Evolutionary conservation across 2,888 invertebrate genomes (phyloP).

Genomic region (Phyto melanocephala): DNA sequence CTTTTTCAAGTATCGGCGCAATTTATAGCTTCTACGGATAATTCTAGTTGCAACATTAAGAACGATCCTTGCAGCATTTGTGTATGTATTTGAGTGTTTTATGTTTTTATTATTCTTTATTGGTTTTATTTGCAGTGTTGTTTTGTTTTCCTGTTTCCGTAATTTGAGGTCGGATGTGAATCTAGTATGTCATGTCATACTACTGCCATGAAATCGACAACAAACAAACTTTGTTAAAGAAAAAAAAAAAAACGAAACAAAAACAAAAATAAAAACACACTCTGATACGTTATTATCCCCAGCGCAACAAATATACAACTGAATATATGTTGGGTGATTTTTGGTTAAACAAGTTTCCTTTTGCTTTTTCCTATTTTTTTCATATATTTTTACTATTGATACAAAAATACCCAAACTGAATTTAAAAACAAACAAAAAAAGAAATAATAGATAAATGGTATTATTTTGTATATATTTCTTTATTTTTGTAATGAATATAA

Average conservation of each 20-base stretch:
- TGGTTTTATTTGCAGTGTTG: conserved; percentile 14
- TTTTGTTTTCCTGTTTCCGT: conserved; percentile 38
- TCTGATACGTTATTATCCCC: neutral
- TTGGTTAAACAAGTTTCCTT: neutral
- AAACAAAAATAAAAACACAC: neutral
- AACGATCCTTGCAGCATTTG: neutral
- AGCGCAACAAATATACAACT: neutral
- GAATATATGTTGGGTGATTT: neutral
- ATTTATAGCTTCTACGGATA: conserved; percentile 11
- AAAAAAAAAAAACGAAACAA: too few relatives aligned
- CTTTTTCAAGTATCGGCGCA: neutral
- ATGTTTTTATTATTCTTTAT: neutral
- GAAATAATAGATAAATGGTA: neutral
- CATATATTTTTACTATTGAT: neutral
- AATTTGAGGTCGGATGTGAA: conserved; percentile 43
- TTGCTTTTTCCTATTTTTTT: neutral
- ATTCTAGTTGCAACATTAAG: neutral
- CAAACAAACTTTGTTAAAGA: conserved; percentile 1
- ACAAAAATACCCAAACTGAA: neutral
- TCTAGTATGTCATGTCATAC: conserved; percentile 26
- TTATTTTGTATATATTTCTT: neutral
- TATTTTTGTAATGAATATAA: conserved; percentile 17
- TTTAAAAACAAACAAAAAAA: neutral
- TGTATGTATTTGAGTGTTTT: neutral
- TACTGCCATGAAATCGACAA: neutral